Evolutionary conservation across 2,888 invertebrate species (phyloP).

Genomic region (Drosophila macrothrix): DNA sequence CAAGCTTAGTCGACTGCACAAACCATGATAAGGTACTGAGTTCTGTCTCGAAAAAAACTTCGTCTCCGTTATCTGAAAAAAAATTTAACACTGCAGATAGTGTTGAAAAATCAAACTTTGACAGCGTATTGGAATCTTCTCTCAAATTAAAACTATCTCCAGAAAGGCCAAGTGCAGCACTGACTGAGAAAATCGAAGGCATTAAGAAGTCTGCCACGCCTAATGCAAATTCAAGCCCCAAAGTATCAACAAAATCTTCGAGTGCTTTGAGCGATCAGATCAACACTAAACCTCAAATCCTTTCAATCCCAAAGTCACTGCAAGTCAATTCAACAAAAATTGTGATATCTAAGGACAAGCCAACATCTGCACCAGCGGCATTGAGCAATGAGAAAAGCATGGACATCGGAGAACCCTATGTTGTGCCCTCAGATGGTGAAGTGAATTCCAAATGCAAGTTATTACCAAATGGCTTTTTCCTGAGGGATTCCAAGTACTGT

Average conservation of each 20-base stretch:
- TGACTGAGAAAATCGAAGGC: background rate
- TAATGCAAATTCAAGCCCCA: background rate
- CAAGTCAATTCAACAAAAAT: background rate
- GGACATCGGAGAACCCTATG: background rate
- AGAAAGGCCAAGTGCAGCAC: background rate
- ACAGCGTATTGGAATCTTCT: background rate
- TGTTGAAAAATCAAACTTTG: background rate
- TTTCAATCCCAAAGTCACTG: background rate
- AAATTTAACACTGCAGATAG: too few relatives aligned
- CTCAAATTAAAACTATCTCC: background rate
- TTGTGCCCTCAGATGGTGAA: background rate
- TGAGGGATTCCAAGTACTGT: constrained; percentile 47
- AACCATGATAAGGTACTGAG: too few relatives aligned
- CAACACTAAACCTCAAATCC: background rate
- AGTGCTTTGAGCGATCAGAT: background rate
- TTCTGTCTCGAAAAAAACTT: too few relatives aligned
- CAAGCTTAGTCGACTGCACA: too few relatives aligned
- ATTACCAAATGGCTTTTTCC: constrained; percentile 42
- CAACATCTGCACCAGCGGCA: background rate
- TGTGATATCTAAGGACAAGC: background rate
- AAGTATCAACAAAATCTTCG: background rate
- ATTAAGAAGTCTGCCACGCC: background rate
- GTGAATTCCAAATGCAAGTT: constrained; percentile 23
- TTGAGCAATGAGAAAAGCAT: background rate
- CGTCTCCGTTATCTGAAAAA: too few relatives aligned